Conservation (phyloP, 2,113 vertebrate genomes). For the Leucosticte australis region DNA sequence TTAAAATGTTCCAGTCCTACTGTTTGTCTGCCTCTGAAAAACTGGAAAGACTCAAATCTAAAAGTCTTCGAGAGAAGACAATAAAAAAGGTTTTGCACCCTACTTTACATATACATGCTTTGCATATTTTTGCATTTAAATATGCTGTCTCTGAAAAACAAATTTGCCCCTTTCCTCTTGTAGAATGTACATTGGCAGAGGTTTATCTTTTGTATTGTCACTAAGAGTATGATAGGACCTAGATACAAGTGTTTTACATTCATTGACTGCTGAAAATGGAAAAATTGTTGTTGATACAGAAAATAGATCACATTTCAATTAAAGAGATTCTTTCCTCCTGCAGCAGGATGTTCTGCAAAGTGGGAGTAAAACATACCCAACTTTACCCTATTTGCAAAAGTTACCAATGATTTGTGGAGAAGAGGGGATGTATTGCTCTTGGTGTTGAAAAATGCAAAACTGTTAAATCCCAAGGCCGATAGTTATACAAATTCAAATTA, state of each 20-base stretch:
- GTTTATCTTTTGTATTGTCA: not conserved
- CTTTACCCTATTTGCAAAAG: not conserved
- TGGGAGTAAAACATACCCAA: not conserved
- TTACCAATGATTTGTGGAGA: not conserved
- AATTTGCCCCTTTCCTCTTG: not conserved
- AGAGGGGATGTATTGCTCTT: not conserved
- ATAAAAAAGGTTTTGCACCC: not conserved
- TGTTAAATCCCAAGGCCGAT: not conserved
- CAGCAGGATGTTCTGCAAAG: not conserved
- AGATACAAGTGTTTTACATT: not conserved
- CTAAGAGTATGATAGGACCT: not conserved
- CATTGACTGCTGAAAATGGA: not conserved
- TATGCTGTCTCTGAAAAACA: not conserved
- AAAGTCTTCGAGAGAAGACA: not conserved
- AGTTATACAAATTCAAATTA: not conserved
- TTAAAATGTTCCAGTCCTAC: not conserved
- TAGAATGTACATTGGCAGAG: not conserved
- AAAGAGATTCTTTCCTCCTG: not conserved
- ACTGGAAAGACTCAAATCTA: not conserved
- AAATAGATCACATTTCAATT: not conserved
- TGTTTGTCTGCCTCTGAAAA: not conserved
- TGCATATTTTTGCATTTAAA: not conserved
- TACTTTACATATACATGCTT: not conserved
- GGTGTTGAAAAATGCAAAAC: not conserved
- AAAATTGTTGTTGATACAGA: not conserved